Base-by-base conservation (phyloP, 2,888 invertebrate genomes). In the Crossocerus cetratus region DNA sequence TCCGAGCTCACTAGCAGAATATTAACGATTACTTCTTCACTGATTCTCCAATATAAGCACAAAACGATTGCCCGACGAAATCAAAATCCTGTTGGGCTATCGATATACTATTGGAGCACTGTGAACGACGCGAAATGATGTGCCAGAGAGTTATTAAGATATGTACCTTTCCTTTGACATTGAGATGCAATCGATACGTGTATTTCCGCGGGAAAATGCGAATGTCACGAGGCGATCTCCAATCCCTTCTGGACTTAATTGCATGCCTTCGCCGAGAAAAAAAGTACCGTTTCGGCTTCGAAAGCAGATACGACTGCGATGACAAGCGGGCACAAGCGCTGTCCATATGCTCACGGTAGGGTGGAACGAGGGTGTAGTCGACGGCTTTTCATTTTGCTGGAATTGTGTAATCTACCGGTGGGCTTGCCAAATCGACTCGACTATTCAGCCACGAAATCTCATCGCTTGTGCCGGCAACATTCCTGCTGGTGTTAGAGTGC, bases 401-500 rank as follows among this genome's bases (percentile, higher is more conserved):
- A 60, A 42, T 60, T 49, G 65, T 60, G 74, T 74, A 74, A 76
- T 76, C 68, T 65, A 65, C 59, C 65, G 65, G 32, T 74, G 45
- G 56, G 74, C 68, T 65, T 65, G 74, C 76, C 71, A 74, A 74
- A 74, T 76, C 76, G 76, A 71, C 76, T 60, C 63, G 74, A 63
- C 76, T 68, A 76, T 76, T 76, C 76, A 71, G 45, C 74, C 76
- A 71, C 68, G 76, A 74, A 72, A 76, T 76, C 74, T 72, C 69
- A 69, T 76, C 57, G 71, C 72, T 70, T 72, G 72, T 63, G 61
- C 67, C 54, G 65, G 59, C 54, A 69, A 72, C 69, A 44, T 32
- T 32, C 63, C 69, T n/a, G 14, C 16, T 49, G 74, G 74, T 58
- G 71, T 60, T 63, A 44, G 32, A 32, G 32, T 32, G 32, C 32